Percentiles rank a stretch among this genome's conserved stretches.
phyloP scores from a whole-genome alignment of 2,797 vertebrate species.

The Oreochromis mossambicus region DNA sequence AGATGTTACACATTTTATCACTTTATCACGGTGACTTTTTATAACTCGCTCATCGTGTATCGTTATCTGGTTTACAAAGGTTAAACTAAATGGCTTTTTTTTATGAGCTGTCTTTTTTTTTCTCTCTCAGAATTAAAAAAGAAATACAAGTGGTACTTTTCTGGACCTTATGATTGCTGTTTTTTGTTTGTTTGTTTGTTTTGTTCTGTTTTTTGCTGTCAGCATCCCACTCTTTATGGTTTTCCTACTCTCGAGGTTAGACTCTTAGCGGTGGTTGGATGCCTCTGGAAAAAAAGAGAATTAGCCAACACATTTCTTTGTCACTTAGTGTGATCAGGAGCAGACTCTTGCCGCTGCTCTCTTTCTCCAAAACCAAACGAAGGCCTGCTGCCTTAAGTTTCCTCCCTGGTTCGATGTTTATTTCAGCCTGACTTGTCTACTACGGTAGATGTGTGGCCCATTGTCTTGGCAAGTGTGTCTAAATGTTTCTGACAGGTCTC shows the following conservation, averaged over 20 bases:
- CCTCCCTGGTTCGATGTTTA: conserved; percentile 42
- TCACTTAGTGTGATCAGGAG: conserved; percentile 59
- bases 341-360: conserved; percentile 32
- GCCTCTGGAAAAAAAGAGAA: conserved; percentile 50
- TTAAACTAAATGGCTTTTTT: conserved; percentile 23
- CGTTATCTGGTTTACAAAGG: conserved; percentile 7
- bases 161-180: conserved; percentile 26
- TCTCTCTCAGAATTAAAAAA: conserved; percentile 34
- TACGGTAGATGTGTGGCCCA: conserved; percentile 67
- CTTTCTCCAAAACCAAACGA: conserved; percentile 22
- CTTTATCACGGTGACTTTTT: neutral
- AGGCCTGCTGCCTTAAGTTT: conserved; percentile 35
- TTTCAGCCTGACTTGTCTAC: conserved; percentile 60
- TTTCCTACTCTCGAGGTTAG: conserved; percentile 40
- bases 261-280: conserved; percentile 41
- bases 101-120: conserved; percentile 20
- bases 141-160: conserved; percentile 43
- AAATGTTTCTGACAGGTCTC: conserved; percentile 77
- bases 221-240: conserved; percentile 35
- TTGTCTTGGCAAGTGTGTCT: conserved; percentile 72
- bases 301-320: conserved; percentile 64
- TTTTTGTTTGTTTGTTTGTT: conserved; percentile 25
- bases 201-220: conserved; percentile 46
- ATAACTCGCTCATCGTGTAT: neutral
- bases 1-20: conserved; percentile 19